Percentiles rank a stretch among this genome's conserved stretches.
Evolutionary conservation across 2,888 invertebrate genomes (phyloP).

Genomic region (Cantharis rufa): DNA sequence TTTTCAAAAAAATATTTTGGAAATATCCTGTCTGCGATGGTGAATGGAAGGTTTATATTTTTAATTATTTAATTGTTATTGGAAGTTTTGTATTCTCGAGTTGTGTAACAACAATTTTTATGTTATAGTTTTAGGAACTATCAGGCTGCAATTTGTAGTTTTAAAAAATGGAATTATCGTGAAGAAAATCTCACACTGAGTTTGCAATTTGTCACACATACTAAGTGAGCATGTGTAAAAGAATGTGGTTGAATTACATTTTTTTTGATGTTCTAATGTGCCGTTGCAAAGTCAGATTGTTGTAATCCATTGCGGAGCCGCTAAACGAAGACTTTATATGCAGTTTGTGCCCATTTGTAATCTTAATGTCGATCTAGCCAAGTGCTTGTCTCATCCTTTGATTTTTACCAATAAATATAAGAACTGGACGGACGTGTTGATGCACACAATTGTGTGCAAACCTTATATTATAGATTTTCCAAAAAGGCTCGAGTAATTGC

Average conservation of each 20-base stretch:
- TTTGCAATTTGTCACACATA: slow-evolving; percentile 49
- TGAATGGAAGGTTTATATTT: not conserved
- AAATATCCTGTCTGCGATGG: not conserved
- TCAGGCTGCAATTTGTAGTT: slow-evolving; percentile 21
- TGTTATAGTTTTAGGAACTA: slow-evolving; percentile 27
- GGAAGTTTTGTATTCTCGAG: slow-evolving; percentile 6
- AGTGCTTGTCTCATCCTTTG: slow-evolving; percentile 37
- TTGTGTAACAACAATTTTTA: slow-evolving; percentile 4
- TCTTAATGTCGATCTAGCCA: slow-evolving; percentile 40
- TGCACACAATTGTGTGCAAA: not conserved
- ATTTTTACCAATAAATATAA: slow-evolving; percentile 42
- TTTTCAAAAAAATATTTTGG: too few species aligned
- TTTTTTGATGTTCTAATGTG: slow-evolving; percentile 41
- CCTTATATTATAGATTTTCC: not conserved
- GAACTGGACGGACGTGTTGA: slow-evolving; percentile 18
- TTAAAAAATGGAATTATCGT: slow-evolving; percentile 26
- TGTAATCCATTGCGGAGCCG: slow-evolving; percentile 39
- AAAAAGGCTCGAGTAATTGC: not conserved
- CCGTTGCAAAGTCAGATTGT: slow-evolving; percentile 35
- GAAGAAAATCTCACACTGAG: slow-evolving; percentile 45
- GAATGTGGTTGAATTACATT: slow-evolving; percentile 46
- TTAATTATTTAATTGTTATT: not conserved
- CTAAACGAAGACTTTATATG: slow-evolving; percentile 44
- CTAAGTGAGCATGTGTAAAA: slow-evolving; percentile 47
- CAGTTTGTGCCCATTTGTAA: slow-evolving; percentile 43